Evolutionary conservation across 2,888 invertebrate species (phyloP).

Genomic region (Sialis lutaria): DNA sequence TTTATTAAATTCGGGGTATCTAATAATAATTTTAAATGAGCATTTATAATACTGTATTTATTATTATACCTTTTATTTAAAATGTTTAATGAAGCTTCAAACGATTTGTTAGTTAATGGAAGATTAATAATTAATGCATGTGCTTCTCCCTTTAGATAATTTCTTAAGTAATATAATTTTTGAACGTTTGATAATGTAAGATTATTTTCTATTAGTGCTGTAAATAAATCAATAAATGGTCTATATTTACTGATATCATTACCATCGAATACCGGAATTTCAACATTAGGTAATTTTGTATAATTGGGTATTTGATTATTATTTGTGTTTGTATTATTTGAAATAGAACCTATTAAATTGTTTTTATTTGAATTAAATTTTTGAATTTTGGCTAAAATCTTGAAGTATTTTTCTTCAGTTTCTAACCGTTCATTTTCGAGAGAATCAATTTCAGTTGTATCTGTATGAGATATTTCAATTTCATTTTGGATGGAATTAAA

Average conservation of each 20-base stretch:
- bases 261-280: conserved; percentile 6
- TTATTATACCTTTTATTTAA: conserved; percentile 7
- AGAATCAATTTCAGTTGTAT: no score
- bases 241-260: conserved; percentile 2
- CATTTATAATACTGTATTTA: conserved; percentile 5
- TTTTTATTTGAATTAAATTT: no score
- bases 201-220: conserved; percentile 6
- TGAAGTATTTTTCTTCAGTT: no score
- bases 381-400: no score
- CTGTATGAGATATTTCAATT: no score
- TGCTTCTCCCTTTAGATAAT: conserved; percentile 8
- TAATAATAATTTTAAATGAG: conserved; percentile 6
- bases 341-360: no score
- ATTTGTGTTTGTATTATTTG: no score
- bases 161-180: conserved; percentile 6
- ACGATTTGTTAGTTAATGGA: conserved; percentile 6
- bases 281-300: conserved; percentile 4
- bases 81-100: conserved; percentile 5
- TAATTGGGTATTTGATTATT: no score
- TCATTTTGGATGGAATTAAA: no score
- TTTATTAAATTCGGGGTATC: conserved; percentile 5
- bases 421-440: no score
- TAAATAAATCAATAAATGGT: conserved; percentile 7
- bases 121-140: conserved; percentile 6
- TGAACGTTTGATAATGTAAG: conserved; percentile 2